These are phyloP conservation scores for Sympetrum striolatum DNA, from an alignment of 2,888 invertebrate species.

Conservation along the genomic window DNA sequence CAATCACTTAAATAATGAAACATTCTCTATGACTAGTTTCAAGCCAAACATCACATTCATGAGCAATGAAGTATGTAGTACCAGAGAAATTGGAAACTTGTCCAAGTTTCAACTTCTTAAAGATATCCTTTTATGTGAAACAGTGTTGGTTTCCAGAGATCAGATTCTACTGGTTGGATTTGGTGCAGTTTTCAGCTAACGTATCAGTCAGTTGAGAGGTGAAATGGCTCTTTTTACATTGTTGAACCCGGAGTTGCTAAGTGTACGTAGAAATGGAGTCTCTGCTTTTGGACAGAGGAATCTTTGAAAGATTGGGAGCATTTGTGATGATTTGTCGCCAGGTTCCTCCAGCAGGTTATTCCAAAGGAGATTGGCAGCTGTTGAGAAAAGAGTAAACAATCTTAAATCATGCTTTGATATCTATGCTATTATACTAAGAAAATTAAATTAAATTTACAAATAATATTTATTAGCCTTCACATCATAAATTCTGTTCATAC, in stretches of 20 bases:
- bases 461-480: too few relatives aligned
- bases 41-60: not conserved
- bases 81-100: not conserved
- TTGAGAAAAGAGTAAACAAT: slow-evolving; percentile 49
- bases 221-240: not conserved
- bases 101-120: not conserved
- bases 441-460: too few relatives aligned
- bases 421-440: too few relatives aligned
- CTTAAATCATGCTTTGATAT: not conserved
- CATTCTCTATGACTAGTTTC: not conserved
- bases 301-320: slow-evolving; percentile 67
- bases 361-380: slow-evolving; percentile 76
- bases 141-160: not conserved
- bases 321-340: slow-evolving; percentile 67
- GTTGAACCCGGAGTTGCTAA: slow-evolving; percentile 18
- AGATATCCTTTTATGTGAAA: not conserved
- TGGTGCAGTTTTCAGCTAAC: not conserved
- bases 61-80: not conserved
- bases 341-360: slow-evolving; percentile 76
- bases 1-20: not conserved
- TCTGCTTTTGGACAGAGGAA: slow-evolving; percentile 67
- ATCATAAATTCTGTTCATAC: too few relatives aligned
- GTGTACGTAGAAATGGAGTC: slow-evolving; percentile 44
- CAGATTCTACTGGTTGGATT: not conserved
- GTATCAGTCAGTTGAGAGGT: not conserved